These are phyloP conservation scores for Drosophila meridionalis DNA, from an alignment of 2,888 invertebrate genomes.

Conservation along the genomic window DNA sequence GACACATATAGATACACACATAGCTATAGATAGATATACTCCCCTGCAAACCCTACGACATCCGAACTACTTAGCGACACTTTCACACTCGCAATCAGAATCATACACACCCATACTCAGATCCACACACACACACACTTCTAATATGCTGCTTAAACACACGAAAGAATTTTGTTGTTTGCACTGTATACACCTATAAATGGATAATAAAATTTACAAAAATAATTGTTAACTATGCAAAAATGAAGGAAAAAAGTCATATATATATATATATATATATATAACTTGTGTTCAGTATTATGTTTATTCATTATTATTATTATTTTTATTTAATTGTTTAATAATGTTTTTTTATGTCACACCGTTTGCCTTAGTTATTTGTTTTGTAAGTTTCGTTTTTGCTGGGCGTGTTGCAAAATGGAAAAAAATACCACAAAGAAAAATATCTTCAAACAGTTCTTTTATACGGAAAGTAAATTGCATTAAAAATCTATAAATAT, in stretches of 20 bases:
- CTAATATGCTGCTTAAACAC: conserved; percentile 21
- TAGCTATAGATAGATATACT: background rate
- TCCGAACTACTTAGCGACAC: background rate
- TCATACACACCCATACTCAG: background rate
- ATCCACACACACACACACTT: background rate
- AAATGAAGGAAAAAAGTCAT: conserved; percentile 42
- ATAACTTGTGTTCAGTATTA: conserved; percentile 82
- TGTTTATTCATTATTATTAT: conserved; percentile 52
- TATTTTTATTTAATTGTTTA: conserved; percentile 27
- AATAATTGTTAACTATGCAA: conserved; percentile 32
- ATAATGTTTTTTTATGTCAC: conserved; percentile 22
- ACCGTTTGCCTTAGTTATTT: conserved; percentile 44
- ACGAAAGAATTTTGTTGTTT: conserved; percentile 36
- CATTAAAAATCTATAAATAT: conserved; percentile 36
- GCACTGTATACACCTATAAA: conserved; percentile 5
- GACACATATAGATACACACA: background rate
- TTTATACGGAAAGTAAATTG: conserved; percentile 17
- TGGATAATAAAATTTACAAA: conserved; percentile 13
- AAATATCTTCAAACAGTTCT: conserved; percentile 17
- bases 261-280: conserved; percentile 40
- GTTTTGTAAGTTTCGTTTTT: conserved; percentile 40
- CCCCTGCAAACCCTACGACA: conserved; percentile 1
- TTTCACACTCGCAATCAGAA: background rate
- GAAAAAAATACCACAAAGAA: background rate
- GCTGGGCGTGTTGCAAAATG: conserved; percentile 55